Evolutionary conservation across 92 coral and sea anemone genomes (phyloP).

Genomic region (Epizoanthus illoricatus): DNA sequence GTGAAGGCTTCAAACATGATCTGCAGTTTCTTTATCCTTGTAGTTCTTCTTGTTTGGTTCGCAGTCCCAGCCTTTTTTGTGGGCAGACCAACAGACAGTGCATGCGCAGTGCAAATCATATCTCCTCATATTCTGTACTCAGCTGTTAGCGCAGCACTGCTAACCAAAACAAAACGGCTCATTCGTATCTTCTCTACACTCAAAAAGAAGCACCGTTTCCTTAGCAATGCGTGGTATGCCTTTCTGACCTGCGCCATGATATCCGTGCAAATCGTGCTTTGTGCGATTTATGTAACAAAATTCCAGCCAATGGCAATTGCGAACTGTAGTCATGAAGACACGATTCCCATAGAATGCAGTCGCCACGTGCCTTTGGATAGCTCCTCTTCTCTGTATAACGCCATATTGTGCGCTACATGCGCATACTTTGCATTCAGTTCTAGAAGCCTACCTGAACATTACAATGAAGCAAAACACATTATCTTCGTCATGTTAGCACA

Average conservation of each 20-base stretch:
- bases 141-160: slow-evolving; percentile 80
- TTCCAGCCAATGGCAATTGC: slow-evolving; percentile 63
- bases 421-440: slow-evolving; percentile 79
- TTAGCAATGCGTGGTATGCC: slow-evolving; percentile 83
- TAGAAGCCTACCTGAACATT: slow-evolving; percentile 80
- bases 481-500: slow-evolving; percentile 77
- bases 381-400: slow-evolving; percentile 74
- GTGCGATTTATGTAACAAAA: slow-evolving; percentile 51
- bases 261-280: slow-evolving; percentile 62
- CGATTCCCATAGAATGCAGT: slow-evolving; percentile 62
- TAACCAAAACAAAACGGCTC: slow-evolving; percentile 91
- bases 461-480: slow-evolving; percentile 85
- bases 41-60: slow-evolving; percentile 70
- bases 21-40: slow-evolving; percentile 71
- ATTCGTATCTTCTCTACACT: slow-evolving; percentile 84
- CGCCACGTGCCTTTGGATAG: slow-evolving; percentile 61
- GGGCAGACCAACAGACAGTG: slow-evolving; percentile 65
- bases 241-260: slow-evolving; percentile 76
- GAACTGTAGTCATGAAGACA: slow-evolving; percentile 40
- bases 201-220: slow-evolving; percentile 67
- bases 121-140: slow-evolving; percentile 70
- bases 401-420: slow-evolving; percentile 68
- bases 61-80: slow-evolving; percentile 67
- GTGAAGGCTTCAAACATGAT: slow-evolving; percentile 83
- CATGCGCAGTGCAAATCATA: slow-evolving; percentile 70